phyloP scores from a whole-genome alignment of 1,140 invertebrate genomes.

The Manduca sexta region DNA sequence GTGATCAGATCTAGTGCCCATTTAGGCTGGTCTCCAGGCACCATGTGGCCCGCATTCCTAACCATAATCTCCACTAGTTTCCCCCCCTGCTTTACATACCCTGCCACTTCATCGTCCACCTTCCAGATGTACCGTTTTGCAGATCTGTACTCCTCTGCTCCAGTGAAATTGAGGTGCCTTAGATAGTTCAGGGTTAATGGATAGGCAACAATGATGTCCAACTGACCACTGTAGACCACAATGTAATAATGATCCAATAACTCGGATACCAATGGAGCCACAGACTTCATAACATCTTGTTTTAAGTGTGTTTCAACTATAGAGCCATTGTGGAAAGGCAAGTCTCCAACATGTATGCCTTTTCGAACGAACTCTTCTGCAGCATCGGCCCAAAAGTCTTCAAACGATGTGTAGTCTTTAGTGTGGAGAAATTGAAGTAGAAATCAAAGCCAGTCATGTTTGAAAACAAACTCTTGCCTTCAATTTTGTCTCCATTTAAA shows the following conservation, averaged over 20 bases:
- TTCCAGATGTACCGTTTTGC: slow-evolving; percentile 80
- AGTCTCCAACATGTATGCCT: slow-evolving; percentile 88
- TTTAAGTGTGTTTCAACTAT: slow-evolving; percentile 81
- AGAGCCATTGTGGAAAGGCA: slow-evolving; percentile 75
- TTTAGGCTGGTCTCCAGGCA: slow-evolving; percentile 86
- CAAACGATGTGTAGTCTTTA: slow-evolving; percentile 58
- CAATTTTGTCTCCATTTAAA: slow-evolving; percentile 80
- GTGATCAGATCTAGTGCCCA: slow-evolving; percentile 85
- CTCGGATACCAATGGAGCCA: slow-evolving; percentile 82
- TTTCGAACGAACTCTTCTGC: slow-evolving; percentile 75
- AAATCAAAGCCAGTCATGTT: slow-evolving; percentile 86
- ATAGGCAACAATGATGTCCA: slow-evolving; percentile 90
- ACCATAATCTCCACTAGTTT: slow-evolving; percentile 87
- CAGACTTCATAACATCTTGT: slow-evolving; percentile 87
- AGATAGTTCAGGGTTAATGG: slow-evolving; percentile 84
- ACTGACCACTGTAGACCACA: slow-evolving; percentile 86
- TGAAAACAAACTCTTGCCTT: slow-evolving; percentile 79
- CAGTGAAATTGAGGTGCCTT: slow-evolving; percentile 79
- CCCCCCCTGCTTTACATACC: slow-evolving; percentile 82
- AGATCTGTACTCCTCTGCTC: slow-evolving; percentile 77
- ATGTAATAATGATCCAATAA: slow-evolving; percentile 80
- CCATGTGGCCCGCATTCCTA: slow-evolving; percentile 88
- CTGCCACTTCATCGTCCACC: slow-evolving; percentile 81
- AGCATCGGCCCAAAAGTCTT: slow-evolving; percentile 74
- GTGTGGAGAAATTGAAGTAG: slow-evolving; percentile 87